Conservation (phyloP, 2,888 invertebrate genomes). For the Mythimna loreyi region DNA sequence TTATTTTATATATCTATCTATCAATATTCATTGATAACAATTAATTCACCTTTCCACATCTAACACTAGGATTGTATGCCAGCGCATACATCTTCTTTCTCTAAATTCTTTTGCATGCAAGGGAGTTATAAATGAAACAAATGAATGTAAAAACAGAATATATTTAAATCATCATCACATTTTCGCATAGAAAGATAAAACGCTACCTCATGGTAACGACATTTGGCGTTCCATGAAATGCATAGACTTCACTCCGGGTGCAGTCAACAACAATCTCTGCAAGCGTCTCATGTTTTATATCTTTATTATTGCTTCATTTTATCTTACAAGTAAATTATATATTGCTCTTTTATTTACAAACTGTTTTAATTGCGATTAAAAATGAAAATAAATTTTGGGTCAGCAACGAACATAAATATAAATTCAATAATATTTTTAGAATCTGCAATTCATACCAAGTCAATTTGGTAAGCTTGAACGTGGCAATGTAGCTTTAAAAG, state of each 20-base stretch:
- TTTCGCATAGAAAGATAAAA: constrained; percentile 83
- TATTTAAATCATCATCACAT: constrained; percentile 83
- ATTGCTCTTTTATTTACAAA: constrained; percentile 29
- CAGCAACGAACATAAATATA: not conserved
- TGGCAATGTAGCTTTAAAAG: not conserved
- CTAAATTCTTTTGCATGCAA: not conserved
- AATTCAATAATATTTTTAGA: not conserved
- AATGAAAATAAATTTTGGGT: not conserved
- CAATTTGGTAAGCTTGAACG: not conserved
- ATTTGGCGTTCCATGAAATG: constrained; percentile 47
- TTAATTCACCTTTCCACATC: not conserved
- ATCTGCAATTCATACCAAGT: not conserved
- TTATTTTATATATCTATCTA: too few species aligned
- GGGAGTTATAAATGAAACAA: constrained; percentile 70
- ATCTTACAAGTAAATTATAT: constrained; percentile 19
- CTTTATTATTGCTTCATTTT: constrained; percentile 42
- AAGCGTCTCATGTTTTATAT: constrained; percentile 6
- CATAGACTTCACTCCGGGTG: constrained; percentile 34
- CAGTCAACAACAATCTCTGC: constrained; percentile 53
- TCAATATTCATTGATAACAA: too few species aligned
- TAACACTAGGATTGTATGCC: not conserved
- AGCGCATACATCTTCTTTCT: not conserved
- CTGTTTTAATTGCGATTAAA: constrained; percentile 4
- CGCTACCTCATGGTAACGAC: constrained; percentile 71
- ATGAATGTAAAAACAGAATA: constrained; percentile 79